Evolutionary conservation across 2,113 vertebrate species (phyloP).

Genomic region (Alexandromys fortis): DNA sequence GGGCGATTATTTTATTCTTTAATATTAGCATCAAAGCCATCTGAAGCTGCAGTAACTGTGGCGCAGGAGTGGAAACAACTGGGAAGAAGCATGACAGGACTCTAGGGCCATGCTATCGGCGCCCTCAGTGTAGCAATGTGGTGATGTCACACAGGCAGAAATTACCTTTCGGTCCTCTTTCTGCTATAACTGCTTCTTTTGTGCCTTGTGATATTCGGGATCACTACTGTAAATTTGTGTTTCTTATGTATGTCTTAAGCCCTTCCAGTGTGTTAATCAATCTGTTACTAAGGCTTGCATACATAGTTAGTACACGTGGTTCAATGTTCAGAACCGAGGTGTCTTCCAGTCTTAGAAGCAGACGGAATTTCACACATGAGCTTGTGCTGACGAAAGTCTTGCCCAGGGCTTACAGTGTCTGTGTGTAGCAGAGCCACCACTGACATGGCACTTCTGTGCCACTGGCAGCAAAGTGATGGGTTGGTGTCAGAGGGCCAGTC

Average conservation of each 20-base stretch:
- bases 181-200: background rate
- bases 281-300: background rate
- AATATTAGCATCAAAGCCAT: background rate
- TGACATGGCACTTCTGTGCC: background rate
- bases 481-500: background rate
- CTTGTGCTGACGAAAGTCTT: background rate
- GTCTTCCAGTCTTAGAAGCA: background rate
- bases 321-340: background rate
- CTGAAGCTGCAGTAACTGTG: background rate
- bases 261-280: background rate
- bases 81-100: background rate
- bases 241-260: background rate
- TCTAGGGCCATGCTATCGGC: accelerated
- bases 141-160: background rate
- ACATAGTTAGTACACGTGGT: background rate
- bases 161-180: background rate
- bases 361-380: background rate
- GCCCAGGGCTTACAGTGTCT: background rate
- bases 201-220: background rate
- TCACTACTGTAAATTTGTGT: slow-evolving; percentile 11
- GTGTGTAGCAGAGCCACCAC: background rate
- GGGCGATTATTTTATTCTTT: slow-evolving; percentile 9
- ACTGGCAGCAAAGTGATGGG: background rate
- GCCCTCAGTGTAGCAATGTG: accelerated
- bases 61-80: too few species aligned